These are phyloP conservation scores for Pristionchus fissidentatus DNA, from an alignment of 2,888 invertebrate genomes.

Conservation along the genomic window DNA sequence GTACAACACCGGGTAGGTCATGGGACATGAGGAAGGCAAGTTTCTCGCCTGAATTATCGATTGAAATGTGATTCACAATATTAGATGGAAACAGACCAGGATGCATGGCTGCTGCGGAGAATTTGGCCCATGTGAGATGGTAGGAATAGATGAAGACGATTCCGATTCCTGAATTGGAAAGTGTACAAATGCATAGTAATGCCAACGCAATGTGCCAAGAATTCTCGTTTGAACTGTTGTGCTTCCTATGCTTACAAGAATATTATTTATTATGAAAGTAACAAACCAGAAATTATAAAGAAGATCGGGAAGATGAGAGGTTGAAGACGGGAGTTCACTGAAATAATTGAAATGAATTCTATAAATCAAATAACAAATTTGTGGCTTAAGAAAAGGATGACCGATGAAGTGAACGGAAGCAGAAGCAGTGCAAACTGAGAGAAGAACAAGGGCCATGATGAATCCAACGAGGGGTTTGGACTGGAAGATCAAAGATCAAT, in stretches of 20 bases:
- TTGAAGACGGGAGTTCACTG: conserved; percentile 52
- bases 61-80: not conserved
- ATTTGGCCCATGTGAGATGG: conserved; percentile 65
- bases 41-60: conserved; percentile 62
- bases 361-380: not conserved
- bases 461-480: conserved; percentile 68
- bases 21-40: conserved; percentile 72
- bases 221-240: not conserved
- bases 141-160: conserved; percentile 58
- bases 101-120: conserved; percentile 71
- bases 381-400: not conserved
- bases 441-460: conserved; percentile 56
- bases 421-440: conserved; percentile 53
- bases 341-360: not conserved
- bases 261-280: not conserved
- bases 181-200: not conserved
- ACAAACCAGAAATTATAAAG: conserved; percentile 59
- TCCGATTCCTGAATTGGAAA: conserved; percentile 60
- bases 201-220: not conserved
- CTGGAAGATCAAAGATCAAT: conserved; percentile 51
- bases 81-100: conserved; percentile 54
- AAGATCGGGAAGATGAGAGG: conserved; percentile 59
- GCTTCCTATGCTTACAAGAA: not conserved
- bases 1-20: conserved; percentile 68
- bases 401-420: conserved; percentile 58